Conservation (phyloP, 2,113 vertebrate species). For the Amphiprion ocellaris region DNA sequence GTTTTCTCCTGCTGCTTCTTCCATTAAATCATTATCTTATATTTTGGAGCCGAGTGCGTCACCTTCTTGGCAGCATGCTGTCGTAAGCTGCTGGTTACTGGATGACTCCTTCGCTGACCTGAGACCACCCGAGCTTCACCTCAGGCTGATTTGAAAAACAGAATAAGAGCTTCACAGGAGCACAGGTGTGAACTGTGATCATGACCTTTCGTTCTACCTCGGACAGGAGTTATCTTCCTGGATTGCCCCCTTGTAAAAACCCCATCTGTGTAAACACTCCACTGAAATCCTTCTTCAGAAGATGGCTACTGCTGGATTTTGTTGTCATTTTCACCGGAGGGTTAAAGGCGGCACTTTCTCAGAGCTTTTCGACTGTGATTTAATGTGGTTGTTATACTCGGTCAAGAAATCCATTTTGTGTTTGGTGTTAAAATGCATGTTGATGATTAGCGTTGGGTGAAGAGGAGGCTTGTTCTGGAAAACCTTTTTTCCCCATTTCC, state of each 20-base stretch:
- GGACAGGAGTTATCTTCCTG: slow-evolving; percentile 32
- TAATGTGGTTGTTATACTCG: too few species aligned
- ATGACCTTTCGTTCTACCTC: slow-evolving; percentile 46
- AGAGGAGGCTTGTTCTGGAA: too few species aligned
- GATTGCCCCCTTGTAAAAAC: slow-evolving; percentile 57
- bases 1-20: background rate
- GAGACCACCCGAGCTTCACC: slow-evolving; percentile 21
- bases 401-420: too few species aligned
- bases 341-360: background rate
- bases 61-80: background rate
- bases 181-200: slow-evolving; percentile 55
- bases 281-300: slow-evolving; percentile 11
- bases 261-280: slow-evolving; percentile 67
- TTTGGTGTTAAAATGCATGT: too few species aligned
- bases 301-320: slow-evolving; percentile 28
- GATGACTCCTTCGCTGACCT: slow-evolving; percentile 18
- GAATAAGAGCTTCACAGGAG: slow-evolving; percentile 30
- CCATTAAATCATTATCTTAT: slow-evolving; percentile 3
- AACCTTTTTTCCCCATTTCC: too few species aligned
- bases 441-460: too few species aligned
- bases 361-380: slow-evolving; percentile 16
- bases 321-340: background rate
- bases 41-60: background rate
- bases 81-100: background rate
- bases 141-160: slow-evolving; percentile 18